Conservation (phyloP, 1,140 invertebrate species). For the Drosophila funebris region DNA sequence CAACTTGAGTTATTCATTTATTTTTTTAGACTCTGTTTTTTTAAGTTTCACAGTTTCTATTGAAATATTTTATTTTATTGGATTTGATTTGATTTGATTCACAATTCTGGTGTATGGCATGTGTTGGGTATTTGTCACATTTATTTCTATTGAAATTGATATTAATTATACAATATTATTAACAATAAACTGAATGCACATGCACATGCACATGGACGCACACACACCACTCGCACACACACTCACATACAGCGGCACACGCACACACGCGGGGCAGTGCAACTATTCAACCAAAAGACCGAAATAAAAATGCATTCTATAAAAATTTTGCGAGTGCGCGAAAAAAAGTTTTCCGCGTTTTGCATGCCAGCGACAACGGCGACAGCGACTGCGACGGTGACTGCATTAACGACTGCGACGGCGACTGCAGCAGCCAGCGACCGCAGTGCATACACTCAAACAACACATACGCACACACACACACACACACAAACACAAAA, state of each 20-base stretch:
- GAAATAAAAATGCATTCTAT: conserved; percentile 81
- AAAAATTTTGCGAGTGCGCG: conserved; percentile 80
- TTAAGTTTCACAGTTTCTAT: not conserved
- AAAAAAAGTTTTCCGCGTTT: conserved; percentile 81
- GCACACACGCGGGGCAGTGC: conserved; percentile 59
- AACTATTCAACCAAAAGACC: conserved; percentile 81
- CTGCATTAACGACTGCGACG: conserved; percentile 28
- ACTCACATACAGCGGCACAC: conserved; percentile 7
- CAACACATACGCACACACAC: conserved; percentile 26
- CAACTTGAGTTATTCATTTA: not conserved
- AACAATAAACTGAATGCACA: conserved; percentile 36
- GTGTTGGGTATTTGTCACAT: conserved; percentile 21
- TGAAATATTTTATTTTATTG: not conserved
- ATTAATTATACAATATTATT: conserved; percentile 50
- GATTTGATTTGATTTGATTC: conserved; percentile 8
- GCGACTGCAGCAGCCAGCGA: conserved; percentile 46
- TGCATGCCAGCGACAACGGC: conserved; percentile 65
- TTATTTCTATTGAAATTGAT: conserved; percentile 4
- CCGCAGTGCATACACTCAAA: conserved; percentile 27
- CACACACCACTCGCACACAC: not conserved
- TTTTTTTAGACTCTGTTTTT: too few species aligned
- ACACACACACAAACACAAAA: conserved; percentile 7
- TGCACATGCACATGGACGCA: conserved; percentile 28
- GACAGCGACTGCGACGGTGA: conserved; percentile 49
- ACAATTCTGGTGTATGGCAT: not conserved